Base-by-base conservation (phyloP, 2,113 vertebrate genomes). In the Nettapus auritus region DNA sequence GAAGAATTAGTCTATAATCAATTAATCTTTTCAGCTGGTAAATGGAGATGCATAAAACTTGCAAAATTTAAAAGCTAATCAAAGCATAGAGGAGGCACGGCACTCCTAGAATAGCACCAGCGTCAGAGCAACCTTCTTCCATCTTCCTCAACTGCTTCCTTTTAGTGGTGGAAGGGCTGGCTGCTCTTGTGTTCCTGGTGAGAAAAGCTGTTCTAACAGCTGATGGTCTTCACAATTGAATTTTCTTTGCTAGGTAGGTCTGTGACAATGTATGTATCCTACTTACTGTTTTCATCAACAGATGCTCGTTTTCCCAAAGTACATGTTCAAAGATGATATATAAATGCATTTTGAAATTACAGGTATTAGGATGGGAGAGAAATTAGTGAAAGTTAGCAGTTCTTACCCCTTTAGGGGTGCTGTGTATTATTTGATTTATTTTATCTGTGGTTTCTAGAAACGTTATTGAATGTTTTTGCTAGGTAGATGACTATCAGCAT, bases 1-100 rank as follows among this genome's bases (percentile, higher is more conserved):
- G 44, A 90, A 59, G 59, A 88, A 90, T 88, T 94, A 88, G 59
- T 83, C 73, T 94, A 86, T 90, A 88, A 93, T 90, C 93, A 93
- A 46, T 70, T 59, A 82, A 22, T 67, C 71, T 92, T 92, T 94
- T 90, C 59, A 74, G 82, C 48, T 84, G 34, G 40, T 64, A 70
- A 90, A 71, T 83, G 83, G 64, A 84, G 63, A 69, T 66, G 64
- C 59, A 50, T 68, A 84, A 62, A 67, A 64, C 33, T 62, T 77
- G 36, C 15, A 53, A 68, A 89, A 86, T 48, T 17, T 70, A 55
- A 82, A 76, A 76, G 79, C 31, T 92, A 62, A 86, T 86, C 70
- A 13, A 78, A 62, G 46, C n/a, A 6, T 31, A 33, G 63, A 74
- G 85, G 71, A 77, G 40, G 15, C 23, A 25, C 9, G 11, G 52